phyloP scores from a whole-genome alignment of 2,888 invertebrate genomes.

The Acronicta psi region DNA sequence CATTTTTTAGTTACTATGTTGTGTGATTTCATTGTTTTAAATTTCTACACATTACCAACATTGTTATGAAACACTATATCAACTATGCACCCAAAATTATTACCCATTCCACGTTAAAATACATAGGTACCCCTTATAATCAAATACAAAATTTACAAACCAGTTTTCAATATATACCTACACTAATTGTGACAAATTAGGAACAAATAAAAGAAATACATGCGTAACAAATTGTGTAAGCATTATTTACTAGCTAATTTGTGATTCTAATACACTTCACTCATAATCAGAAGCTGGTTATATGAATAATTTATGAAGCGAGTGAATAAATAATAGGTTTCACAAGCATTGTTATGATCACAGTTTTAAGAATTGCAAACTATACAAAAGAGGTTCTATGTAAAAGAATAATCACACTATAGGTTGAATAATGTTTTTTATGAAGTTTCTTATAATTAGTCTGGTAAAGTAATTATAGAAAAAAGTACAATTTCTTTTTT shows the following conservation, averaged over 20 bases:
- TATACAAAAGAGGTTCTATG: not conserved
- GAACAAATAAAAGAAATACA: not conserved
- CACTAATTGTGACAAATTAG: conserved; percentile 6
- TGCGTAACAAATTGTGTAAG: conserved; percentile 3
- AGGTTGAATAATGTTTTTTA: too few relatives aligned
- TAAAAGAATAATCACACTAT: not conserved
- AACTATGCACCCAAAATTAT: too few relatives aligned
- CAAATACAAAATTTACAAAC: not conserved
- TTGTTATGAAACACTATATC: not conserved
- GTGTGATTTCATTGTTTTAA: not conserved
- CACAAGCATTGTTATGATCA: conserved; percentile 5
- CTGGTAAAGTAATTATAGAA: too few relatives aligned
- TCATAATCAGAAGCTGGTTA: conserved; percentile 8
- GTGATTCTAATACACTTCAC: conserved; percentile 43
- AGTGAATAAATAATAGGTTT: not conserved
- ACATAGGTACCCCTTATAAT: too few relatives aligned
- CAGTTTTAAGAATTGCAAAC: conserved; percentile 6
- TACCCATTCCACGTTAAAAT: too few relatives aligned
- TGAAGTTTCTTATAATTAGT: too few relatives aligned
- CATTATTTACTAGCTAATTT: conserved; percentile 35
- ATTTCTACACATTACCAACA: not conserved
- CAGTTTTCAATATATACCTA: not conserved
- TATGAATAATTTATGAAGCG: conserved; percentile 34
- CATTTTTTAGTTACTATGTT: conserved; percentile 7
- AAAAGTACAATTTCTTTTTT: too few relatives aligned